Conservation (phyloP, 2,888 invertebrate species). For the Lissocephala sabroskyi region DNA sequence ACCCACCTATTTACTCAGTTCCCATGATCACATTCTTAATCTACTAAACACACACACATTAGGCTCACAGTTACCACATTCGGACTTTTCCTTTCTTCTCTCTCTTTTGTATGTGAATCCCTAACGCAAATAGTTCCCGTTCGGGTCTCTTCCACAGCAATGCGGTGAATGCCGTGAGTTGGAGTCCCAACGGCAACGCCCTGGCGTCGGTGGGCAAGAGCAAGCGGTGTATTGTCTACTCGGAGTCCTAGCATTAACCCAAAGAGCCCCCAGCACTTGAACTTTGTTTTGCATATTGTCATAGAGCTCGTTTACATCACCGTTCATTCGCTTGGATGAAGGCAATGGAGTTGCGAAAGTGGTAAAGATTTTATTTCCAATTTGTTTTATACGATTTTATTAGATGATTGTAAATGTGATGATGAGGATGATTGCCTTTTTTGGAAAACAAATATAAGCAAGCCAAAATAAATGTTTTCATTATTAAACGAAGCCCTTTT, state of each 20-base stretch:
- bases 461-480: too few relatives aligned
- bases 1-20: not conserved
- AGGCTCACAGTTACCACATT: slow-evolving; percentile 11
- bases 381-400: too few relatives aligned
- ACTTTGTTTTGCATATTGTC: not conserved
- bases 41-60: not conserved
- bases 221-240: slow-evolving; percentile 88
- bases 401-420: too few relatives aligned
- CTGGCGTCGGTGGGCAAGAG: slow-evolving; percentile 88
- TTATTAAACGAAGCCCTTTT: too few relatives aligned
- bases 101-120: slow-evolving; percentile 21
- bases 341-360: too few relatives aligned
- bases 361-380: too few relatives aligned
- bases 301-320: not conserved
- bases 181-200: slow-evolving; percentile 88
- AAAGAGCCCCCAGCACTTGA: slow-evolving; percentile 32
- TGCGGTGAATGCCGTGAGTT: slow-evolving; percentile 89
- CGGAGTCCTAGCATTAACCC: slow-evolving; percentile 78
- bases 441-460: too few relatives aligned
- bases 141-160: slow-evolving; percentile 77
- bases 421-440: too few relatives aligned
- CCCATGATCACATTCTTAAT: too few relatives aligned
- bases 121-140: slow-evolving; percentile 49
- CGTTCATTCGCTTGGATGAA: not conserved
- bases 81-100: slow-evolving; percentile 18